Percentiles rank a stretch among this genome's conserved stretches.
These are phyloP conservation scores for Callocephalon fimbriatum DNA, from an alignment of 2,113 vertebrate species.

Conservation along the genomic window DNA sequence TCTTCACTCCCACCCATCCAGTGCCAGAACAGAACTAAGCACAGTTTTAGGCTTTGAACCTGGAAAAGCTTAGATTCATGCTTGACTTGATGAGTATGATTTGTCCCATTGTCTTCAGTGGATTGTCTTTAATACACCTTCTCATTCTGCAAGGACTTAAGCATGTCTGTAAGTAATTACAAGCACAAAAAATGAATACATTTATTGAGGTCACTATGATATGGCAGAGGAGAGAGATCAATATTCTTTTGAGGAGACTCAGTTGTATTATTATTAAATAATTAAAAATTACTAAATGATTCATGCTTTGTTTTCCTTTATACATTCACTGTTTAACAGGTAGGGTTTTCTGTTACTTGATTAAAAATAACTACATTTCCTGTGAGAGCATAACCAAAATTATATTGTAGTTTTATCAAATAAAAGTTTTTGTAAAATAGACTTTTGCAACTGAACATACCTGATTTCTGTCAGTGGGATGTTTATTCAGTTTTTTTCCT, in stretches of 20 bases:
- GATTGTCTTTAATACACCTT: background rate
- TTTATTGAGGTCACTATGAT: slow-evolving; percentile 32
- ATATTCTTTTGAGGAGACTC: background rate
- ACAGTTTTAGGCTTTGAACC: background rate
- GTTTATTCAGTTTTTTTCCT: background rate
- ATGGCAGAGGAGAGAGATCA: background rate
- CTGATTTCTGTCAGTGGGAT: background rate
- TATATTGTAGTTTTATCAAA: background rate
- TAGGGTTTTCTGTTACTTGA: slow-evolving; percentile 25
- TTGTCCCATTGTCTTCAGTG: background rate
- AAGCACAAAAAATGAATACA: background rate
- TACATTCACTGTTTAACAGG: slow-evolving; percentile 15
- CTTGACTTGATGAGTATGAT: background rate
- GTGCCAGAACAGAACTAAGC: background rate
- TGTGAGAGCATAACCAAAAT: background rate
- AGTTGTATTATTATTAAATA: slow-evolving; percentile 50
- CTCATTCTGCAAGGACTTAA: background rate
- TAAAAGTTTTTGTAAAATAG: background rate
- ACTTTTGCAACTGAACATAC: background rate
- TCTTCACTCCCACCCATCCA: background rate
- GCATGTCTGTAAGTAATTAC: slow-evolving; percentile 9
- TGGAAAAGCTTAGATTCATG: slow-evolving; percentile 1
- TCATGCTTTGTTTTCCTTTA: slow-evolving; percentile 39
- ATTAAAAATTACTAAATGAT: slow-evolving; percentile 56
- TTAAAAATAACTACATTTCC: background rate